A percentile compares a stretch with the other conserved stretches of the same genome.
Conservation (phyloP, 2,797 vertebrate genomes). For the Buceros bicornis region DNA sequence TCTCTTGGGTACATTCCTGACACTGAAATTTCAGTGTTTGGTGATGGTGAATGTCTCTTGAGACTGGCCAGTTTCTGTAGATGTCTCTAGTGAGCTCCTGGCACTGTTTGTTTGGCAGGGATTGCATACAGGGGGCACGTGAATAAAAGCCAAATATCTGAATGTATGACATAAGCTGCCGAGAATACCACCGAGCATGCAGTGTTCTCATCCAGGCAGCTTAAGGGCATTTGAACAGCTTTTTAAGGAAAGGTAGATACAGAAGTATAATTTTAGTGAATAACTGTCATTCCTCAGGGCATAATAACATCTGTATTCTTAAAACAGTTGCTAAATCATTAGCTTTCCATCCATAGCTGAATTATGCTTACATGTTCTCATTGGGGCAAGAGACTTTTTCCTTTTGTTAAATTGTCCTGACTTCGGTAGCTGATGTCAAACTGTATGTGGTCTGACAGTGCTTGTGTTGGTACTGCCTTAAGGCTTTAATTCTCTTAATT, state of each 20-base stretch:
- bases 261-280: conserved; percentile 22
- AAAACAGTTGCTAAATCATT: conserved; percentile 11
- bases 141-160: conserved; percentile 70
- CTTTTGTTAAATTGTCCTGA: not conserved
- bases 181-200: conserved; percentile 46
- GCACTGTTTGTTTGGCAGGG: conserved; percentile 38
- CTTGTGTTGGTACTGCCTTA: not conserved
- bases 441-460: not conserved
- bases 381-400: not conserved
- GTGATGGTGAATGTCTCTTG: not conserved
- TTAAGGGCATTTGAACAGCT: conserved; percentile 35
- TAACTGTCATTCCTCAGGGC: not conserved
- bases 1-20: not conserved
- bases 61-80: not conserved
- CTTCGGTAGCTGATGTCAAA: not conserved
- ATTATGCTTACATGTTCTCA: not conserved
- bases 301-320: not conserved
- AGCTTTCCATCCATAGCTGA: not conserved
- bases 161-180: conserved; percentile 55
- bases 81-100: not conserved
- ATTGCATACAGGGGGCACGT: not conserved
- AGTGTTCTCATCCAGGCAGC: not conserved
- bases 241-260: conserved; percentile 56
- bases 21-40: not conserved
- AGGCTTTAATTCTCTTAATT: not conserved